These are phyloP conservation scores for Istiophorus platypterus DNA, from an alignment of 2,113 vertebrate genomes.

Conservation along the genomic window DNA sequence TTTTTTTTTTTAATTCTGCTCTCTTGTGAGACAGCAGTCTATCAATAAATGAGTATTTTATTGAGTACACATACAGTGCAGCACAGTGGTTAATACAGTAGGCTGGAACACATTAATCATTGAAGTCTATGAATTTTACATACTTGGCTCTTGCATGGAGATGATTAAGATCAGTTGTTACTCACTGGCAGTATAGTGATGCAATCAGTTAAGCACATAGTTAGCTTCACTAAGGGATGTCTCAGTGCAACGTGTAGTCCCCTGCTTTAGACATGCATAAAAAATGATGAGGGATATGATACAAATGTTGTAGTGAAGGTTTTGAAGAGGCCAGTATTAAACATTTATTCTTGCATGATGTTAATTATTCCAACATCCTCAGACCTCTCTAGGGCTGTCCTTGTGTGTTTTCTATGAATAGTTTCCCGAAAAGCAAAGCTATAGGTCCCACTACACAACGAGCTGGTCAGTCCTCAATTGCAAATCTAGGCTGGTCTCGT, in stretches of 20 bases:
- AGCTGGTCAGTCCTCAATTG: slow-evolving; percentile 38
- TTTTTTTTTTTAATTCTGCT: slow-evolving; percentile 17
- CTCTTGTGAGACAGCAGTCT: not conserved
- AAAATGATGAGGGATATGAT: slow-evolving; percentile 62
- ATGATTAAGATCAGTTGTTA: slow-evolving; percentile 39
- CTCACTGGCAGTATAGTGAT: slow-evolving; percentile 22
- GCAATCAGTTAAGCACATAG: slow-evolving; percentile 55
- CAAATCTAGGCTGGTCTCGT: slow-evolving; percentile 44
- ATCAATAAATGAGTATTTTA: slow-evolving; percentile 31
- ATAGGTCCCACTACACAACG: not conserved
- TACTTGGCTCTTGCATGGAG: slow-evolving; percentile 20
- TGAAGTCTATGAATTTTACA: slow-evolving; percentile 58
- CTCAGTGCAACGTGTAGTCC: slow-evolving; percentile 23
- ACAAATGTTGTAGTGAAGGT: slow-evolving; percentile 42
- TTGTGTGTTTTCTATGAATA: slow-evolving; percentile 43
- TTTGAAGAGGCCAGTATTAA: slow-evolving; percentile 48
- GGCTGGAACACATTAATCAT: slow-evolving; percentile 52
- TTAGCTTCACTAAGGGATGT: slow-evolving; percentile 44
- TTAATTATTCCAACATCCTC: slow-evolving; percentile 53
- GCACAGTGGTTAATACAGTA: slow-evolving; percentile 7
- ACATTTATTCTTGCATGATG: slow-evolving; percentile 39
- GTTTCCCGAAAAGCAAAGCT: not conserved
- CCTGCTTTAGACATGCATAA: slow-evolving; percentile 38
- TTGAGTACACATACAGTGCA: not conserved
- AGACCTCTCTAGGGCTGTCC: slow-evolving; percentile 27